Evolutionary conservation across 1,140 invertebrate species (phyloP).

Genomic region (Drosophila novamexicana): DNA sequence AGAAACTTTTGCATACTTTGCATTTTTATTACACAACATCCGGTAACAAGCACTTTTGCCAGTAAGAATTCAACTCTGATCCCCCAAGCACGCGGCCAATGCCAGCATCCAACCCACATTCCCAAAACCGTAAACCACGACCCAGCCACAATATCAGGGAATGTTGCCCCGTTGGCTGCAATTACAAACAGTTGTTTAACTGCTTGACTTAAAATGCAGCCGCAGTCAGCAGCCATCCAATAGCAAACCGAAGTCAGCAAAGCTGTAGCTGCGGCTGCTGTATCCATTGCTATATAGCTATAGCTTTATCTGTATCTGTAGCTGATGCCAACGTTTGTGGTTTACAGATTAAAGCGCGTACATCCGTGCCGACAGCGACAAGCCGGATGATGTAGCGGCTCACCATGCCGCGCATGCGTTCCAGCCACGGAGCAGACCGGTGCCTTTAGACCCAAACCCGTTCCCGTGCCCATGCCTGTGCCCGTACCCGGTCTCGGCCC

Average conservation of each 20-base stretch:
- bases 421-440: neutral
- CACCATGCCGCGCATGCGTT: constrained; percentile 64
- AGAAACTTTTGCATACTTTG: constrained; percentile 69
- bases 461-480: no score
- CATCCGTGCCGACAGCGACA: constrained; percentile 65
- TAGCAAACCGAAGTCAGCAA: constrained; percentile 18
- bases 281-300: constrained; percentile 37
- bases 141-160: constrained; percentile 53
- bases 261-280: constrained; percentile 19
- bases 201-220: constrained; percentile 77
- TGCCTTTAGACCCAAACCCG: no score
- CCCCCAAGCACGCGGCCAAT: constrained; percentile 18
- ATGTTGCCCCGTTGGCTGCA: constrained; percentile 52
- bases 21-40: constrained; percentile 82
- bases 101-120: constrained; percentile 7
- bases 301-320: constrained; percentile 38
- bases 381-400: constrained; percentile 59
- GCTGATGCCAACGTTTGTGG: constrained; percentile 69
- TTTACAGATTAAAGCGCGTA: constrained; percentile 76
- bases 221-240: constrained; percentile 14
- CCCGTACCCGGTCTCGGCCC: constrained; percentile 5
- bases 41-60: constrained; percentile 68
- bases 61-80: constrained; percentile 64
- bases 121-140: constrained; percentile 17
- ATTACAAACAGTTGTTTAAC: constrained; percentile 81